Evolutionary conservation across 2,113 vertebrate genomes (phyloP), one percentile per base, ranked within the genome.

Genomic region (Periophthalmodon schlosseri): DNA sequence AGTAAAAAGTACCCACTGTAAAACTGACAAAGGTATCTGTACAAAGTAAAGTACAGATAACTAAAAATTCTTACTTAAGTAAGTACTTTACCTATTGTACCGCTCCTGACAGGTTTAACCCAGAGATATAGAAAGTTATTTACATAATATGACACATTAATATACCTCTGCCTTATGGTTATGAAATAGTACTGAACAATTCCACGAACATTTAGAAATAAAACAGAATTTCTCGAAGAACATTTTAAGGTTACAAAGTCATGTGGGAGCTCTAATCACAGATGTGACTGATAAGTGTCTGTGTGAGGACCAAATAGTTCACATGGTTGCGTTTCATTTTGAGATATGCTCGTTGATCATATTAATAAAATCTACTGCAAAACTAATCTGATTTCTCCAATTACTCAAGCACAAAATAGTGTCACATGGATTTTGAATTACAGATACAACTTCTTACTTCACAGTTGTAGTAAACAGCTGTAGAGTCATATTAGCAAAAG

Each of bases 231-330:
- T 58, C 39, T 24, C 16, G 24, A 72, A 65, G 16, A 20, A n/a
- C 34, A 65, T 36, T 39, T 9, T 18, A 11, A 61, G 14, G 8
- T 74, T 23, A 13, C 34, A 73, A 20, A 36, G 73, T 68, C 20
- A 6, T 66, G 68, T 66, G 70, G 75, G 68, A 63, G 70, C 76
- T 75, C 18, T 64, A n/a, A 77, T 49, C 57, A 33, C 76, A 69
- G 49, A 64, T 49, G 46, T 69, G 47, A 76, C 57, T 61, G 56
- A 70, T 39, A 23, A 36, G 49, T 10, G 1, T 46, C 23, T 28
- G 60, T 36, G 28, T n/a, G 47, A 75, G 23, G 58, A 69, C 65
- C 14, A 82, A 73, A 34, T 47, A 18, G 36, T 56, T 69, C 23
- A 24, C 50, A 58, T 82, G 15, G 39, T 16, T 63, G 34, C 4